Evolutionary conservation across 2,113 vertebrate genomes (phyloP), one percentile per base, ranked within the genome.

Genomic region (Excalfactoria chinensis): DNA sequence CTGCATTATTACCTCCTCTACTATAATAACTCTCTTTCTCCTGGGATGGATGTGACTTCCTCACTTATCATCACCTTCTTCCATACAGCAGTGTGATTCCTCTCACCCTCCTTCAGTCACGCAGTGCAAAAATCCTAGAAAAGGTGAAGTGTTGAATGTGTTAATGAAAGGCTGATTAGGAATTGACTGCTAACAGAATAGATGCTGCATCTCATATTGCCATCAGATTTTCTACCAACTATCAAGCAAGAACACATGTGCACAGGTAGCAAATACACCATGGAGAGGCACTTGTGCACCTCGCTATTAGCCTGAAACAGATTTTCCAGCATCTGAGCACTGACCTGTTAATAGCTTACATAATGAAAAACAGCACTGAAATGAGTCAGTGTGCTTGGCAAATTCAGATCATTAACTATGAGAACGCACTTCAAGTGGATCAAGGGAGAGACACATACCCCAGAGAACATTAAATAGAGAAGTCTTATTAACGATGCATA

Each of bases 281-380:
- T 79, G 78, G 95, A 97, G 93, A 97, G 89, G 80, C 79, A 94
- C 86, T 87, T 94, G 53, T 88, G 89, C 58, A 94, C 84, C 92
- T 96, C 4, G 18, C 91, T 94, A 92, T 93, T 95, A 94, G 91
- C 92, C 83, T 84, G 56, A 49, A 96, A 95, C 95, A 96, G 88
- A 84, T 90, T 88, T 95, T 91, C 77, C 89, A 94, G n/a, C 80
- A 81, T 94, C 84, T 66, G 18, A 95, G 95, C 80, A 75, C 89
- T 88, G 93, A 96, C 96, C 94, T 1, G 7, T 90, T 97, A 96
- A 96, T 85, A 91, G 86, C 93, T 96, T 88, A 89, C 85, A 74
- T 95, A 95, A 97, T 86, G 88, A 93, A 95, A 95, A 95, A 73
- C 81, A 89, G 72, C 84, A 94, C 75, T 77, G 86, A 94, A 97